phyloP scores from a whole-genome alignment of 1,140 invertebrate genomes.

The Helicoverpa armigera region DNA sequence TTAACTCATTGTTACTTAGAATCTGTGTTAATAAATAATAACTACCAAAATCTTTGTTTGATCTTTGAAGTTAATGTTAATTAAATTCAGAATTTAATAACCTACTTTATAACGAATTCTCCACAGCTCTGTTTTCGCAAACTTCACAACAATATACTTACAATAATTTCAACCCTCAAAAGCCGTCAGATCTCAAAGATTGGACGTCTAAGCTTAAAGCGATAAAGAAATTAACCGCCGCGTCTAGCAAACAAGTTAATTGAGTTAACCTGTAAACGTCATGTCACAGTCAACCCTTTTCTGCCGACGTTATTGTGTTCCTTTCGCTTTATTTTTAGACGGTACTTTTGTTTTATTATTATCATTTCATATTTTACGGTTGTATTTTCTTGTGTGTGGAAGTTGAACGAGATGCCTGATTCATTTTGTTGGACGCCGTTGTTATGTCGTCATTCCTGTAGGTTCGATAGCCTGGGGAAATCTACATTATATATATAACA shows the following conservation, averaged over 20 bases:
- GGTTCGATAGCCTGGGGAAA: no score
- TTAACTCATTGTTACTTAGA: background rate
- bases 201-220: conserved; percentile 43
- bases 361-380: conserved; percentile 8
- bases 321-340: conserved; percentile 6
- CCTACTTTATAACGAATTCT: background rate
- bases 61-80: background rate
- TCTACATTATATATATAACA: no score
- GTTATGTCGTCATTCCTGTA: no score
- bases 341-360: conserved; percentile 5
- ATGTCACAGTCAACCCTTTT: conserved; percentile 68
- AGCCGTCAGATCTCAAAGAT: conserved; percentile 42
- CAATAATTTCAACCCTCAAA: conserved; percentile 36
- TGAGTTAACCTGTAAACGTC: conserved; percentile 75
- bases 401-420: background rate
- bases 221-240: conserved; percentile 56
- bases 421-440: no score
- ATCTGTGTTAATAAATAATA: background rate
- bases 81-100: background rate
- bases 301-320: conserved; percentile 45
- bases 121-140: conserved; percentile 9
- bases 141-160: conserved; percentile 29
- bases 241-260: conserved; percentile 66
- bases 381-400: background rate
- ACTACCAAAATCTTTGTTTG: background rate